These are phyloP conservation scores for Ips typographus DNA, from an alignment of 1,140 invertebrate genomes.

Conservation along the genomic window DNA sequence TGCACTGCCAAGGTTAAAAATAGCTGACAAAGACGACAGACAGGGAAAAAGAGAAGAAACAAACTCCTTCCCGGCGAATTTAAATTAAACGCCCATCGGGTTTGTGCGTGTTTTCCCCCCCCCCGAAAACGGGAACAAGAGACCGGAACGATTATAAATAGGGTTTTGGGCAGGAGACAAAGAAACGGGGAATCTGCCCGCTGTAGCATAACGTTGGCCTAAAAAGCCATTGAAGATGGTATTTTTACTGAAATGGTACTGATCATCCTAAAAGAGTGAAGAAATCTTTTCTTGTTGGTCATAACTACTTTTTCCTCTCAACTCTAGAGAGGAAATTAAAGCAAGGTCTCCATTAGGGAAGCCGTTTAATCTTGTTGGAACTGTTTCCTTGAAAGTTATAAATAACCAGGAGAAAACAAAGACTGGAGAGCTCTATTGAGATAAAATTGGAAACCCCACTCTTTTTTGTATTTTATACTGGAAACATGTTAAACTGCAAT, in stretches of 20 bases:
- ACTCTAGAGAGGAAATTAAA: no score
- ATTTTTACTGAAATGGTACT: no score
- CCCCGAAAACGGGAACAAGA: slow-evolving; percentile 8
- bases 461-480: no score
- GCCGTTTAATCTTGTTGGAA: slow-evolving; percentile 7
- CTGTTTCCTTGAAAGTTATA: slow-evolving; percentile 32
- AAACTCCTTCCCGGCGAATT: slow-evolving; percentile 11
- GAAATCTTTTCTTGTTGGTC: not conserved
- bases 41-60: not conserved
- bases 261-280: no score
- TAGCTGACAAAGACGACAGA: not conserved
- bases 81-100: slow-evolving; percentile 10
- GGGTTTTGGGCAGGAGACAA: slow-evolving; percentile 7
- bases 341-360: not conserved
- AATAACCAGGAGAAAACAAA: slow-evolving; percentile 29
- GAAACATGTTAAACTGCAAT: no score
- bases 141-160: slow-evolving; percentile 10
- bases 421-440: slow-evolving; percentile 3
- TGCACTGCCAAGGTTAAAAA: not conserved
- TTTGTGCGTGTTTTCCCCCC: no score
- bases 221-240: no score
- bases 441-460: not conserved
- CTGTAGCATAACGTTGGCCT: no score
- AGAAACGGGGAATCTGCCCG: not conserved
- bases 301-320: no score